Base-by-base conservation (phyloP, 2,113 vertebrate genomes). In the Carollia perspicillata region DNA sequence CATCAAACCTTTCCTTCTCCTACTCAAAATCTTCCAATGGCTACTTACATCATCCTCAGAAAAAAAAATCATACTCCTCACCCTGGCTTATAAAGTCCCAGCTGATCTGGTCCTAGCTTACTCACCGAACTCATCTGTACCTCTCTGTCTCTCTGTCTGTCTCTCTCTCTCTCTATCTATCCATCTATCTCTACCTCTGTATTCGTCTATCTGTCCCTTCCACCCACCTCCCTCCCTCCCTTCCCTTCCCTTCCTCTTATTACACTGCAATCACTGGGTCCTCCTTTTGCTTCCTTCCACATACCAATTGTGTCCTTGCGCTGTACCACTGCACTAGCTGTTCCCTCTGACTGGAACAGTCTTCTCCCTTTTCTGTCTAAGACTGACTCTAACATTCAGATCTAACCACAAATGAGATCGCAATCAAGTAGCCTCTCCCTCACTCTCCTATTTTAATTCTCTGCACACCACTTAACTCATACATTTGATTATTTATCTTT, bases 401-500 rank as follows among this genome's bases (percentile, higher is more conserved):
- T 79, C 33, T 66, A 93, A 84, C 40, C 23, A 78, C 44, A 78
- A 87, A 83, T 6, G 2, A 77, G 51, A 78, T 90, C 47, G 77
- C 35, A 88, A 66, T 55, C 26, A 94, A 90, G 40, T 11, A 68
- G 49, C 26, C 16, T 72, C n/a, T 23, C 58, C 37, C 28, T 65
- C 72, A 84, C 44, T 84, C 18, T 69, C 20, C 71, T 93, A 89
- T 69, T 78, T 95, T 71, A 84, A 80, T 81, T 91, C n/a, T 93
- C 63, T 83, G 18, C 47, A 88, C 22, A 90, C 84, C 66, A 90
- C 12, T 90, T 66, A 74, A 89, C 3, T 84, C 10, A 55, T 58
- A 1, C 42, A 90, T 72, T 74, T 90, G 40, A 81, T 77, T 92
- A 89, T 17, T 87, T 72, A 72, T 53, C 37, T 90, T n/a, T 44